These are phyloP conservation scores for Stylophora pistillata DNA, from an alignment of 64 coral and sea anemone genomes.

Conservation along the genomic window DNA sequence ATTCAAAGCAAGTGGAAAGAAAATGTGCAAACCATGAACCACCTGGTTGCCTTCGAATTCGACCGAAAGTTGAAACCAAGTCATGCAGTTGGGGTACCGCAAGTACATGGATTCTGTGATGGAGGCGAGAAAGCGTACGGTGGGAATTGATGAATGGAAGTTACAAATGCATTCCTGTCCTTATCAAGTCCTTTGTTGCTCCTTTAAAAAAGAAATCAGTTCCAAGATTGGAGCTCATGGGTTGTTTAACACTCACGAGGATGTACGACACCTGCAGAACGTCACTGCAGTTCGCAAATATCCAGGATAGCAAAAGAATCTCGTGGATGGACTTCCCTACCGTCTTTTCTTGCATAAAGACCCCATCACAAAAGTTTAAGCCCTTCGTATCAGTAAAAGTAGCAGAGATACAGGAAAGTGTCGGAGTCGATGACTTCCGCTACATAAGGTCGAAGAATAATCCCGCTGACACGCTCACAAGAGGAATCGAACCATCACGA, in stretches of 20 bases:
- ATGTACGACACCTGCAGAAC: conserved; percentile 50
- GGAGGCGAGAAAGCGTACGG: conserved; percentile 31
- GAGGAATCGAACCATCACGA: conserved; percentile 1
- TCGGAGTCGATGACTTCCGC: conserved; percentile 14
- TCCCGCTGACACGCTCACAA: conserved; percentile 36
- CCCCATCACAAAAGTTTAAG: not conserved
- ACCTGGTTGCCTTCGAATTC: conserved; percentile 4
- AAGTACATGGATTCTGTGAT: conserved; percentile 54
- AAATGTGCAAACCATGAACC: conserved; percentile 36
- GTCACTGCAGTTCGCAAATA: conserved; percentile 60
- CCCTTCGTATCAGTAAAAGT: conserved; percentile 20
- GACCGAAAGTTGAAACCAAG: conserved; percentile 21
- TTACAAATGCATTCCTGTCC: conserved; percentile 35
- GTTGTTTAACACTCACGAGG: conserved; percentile 48
- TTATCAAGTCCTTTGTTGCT: conserved; percentile 53
- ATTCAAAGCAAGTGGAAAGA: conserved; percentile 26
- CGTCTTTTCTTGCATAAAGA: conserved; percentile 36
- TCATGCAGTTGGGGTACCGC: conserved; percentile 24
- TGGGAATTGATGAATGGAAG: conserved; percentile 48
- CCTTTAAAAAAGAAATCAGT: conserved; percentile 67
- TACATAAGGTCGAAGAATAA: conserved; percentile 29
- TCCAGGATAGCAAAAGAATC: conserved; percentile 14
- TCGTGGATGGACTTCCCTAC: conserved; percentile 8
- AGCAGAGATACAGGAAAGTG: conserved; percentile 34
- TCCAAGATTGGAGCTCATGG: conserved; percentile 56